Base-by-base conservation (phyloP, 2,797 vertebrate species). In the Anas georgica region DNA sequence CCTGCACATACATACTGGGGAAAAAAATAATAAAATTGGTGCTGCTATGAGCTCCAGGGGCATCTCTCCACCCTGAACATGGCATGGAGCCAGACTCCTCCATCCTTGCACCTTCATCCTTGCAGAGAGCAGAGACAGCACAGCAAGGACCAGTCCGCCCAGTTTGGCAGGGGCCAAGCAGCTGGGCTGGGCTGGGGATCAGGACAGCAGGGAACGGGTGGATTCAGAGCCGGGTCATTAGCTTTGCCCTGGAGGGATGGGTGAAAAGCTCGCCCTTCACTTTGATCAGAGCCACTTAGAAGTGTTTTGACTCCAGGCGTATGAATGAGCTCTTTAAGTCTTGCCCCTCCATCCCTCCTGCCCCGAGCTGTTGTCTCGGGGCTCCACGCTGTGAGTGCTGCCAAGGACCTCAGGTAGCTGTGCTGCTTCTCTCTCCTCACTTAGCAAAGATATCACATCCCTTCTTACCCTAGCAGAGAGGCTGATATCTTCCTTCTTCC, bases 161-260 rank as follows among this genome's bases (percentile, higher is more conserved):
- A 70, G 23, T 7, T 23, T 1, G 10, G 13, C 0, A 0, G 26
- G 10, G 12, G 7, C 6, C 5, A 31, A 72, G 46, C 46, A 67
- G 78, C 12, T 0, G 1, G 28, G 12, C 6, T 9, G 2, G 22
- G 11, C 3, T 39, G 16, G n/a, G 64, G 28, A 68, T 9, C 3
- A 3, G 35, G n/a, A 56, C 76, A 73, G 31, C 31, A 17, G 12
- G 18, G 35, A 6, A 23, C 35, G 72, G 45, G 17, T 6, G 14
- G 37, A 18, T 31, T 56, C 9, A 50, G 82, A 31, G 18, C 39
- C 6, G 20, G 54, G 28, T 46, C 63, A 54, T 48, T 62, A 68
- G 22, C 16, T 82, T 76, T 73, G 20, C 28, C 69, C 55, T 3
- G 3, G 13, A 17, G 22, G 29, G 21, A 20, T 3, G 37, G 46